Conservation (phyloP, 2,888 invertebrate species). For the Tetramorium bicarinatum region DNA sequence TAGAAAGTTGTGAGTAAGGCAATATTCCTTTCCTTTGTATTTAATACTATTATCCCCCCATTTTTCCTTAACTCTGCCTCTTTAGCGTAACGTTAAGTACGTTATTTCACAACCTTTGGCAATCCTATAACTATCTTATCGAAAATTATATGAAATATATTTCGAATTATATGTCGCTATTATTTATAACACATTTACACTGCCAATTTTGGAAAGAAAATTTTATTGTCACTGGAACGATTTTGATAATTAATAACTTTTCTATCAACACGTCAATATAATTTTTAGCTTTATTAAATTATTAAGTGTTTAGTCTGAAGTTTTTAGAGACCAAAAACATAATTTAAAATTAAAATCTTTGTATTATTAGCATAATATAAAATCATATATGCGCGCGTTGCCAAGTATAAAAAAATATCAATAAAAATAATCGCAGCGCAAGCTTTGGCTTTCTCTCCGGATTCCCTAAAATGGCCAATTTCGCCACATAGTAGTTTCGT, state of each 20-base stretch:
- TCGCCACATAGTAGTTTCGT: background rate
- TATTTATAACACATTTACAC: background rate
- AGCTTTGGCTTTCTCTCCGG: background rate
- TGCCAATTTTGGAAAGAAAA: background rate
- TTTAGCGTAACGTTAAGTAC: background rate
- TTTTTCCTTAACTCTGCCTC: background rate
- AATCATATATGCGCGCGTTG: background rate
- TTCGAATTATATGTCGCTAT: background rate
- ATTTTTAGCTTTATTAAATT: background rate
- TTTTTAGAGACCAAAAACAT: background rate
- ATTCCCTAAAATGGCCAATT: constrained; percentile 26
- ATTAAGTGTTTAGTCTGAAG: background rate
- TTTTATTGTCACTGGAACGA: background rate
- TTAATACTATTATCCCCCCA: background rate
- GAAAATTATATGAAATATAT: background rate
- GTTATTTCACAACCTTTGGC: background rate
- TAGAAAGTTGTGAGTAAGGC: constrained; percentile 4
- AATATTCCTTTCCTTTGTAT: background rate
- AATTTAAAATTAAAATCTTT: background rate
- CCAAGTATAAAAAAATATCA: background rate
- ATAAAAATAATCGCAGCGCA: background rate
- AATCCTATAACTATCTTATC: background rate
- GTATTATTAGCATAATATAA: background rate
- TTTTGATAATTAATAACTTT: background rate
- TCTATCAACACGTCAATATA: background rate